Evolutionary conservation across 1,140 invertebrate genomes (phyloP).

Genomic region (Drosophila fuyamai): DNA sequence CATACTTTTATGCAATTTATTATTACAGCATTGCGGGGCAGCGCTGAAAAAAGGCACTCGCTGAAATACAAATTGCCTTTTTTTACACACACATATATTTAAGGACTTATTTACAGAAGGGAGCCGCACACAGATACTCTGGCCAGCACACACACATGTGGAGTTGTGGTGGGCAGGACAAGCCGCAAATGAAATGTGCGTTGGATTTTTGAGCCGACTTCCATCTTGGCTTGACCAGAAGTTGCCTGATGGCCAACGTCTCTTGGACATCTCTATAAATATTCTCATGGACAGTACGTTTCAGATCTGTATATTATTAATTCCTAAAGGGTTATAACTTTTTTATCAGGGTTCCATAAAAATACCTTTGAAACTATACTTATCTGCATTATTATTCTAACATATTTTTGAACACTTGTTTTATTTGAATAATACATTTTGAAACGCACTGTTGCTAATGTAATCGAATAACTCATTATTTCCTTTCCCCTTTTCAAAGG

Average conservation of each 20-base stretch:
- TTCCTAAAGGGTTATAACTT: no score
- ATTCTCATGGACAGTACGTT: no score
- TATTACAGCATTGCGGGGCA: slow-evolving; percentile 69
- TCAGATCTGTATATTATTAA: no score
- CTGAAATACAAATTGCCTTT: slow-evolving; percentile 76
- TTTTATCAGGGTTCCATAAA: no score
- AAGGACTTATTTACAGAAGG: slow-evolving; percentile 57
- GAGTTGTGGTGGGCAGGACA: slow-evolving; percentile 52
- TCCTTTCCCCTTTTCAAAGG: slow-evolving; percentile 6
- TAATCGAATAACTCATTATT: slow-evolving; percentile 5
- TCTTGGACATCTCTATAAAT: slow-evolving; percentile 14
- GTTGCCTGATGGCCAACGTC: slow-evolving; percentile 32
- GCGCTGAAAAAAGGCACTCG: slow-evolving; percentile 19
- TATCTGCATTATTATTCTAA: no score
- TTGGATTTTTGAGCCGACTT: slow-evolving; percentile 34
- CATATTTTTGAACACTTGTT: no score
- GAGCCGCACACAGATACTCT: slow-evolving; percentile 7
- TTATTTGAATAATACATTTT: no score
- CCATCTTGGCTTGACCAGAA: slow-evolving; percentile 18
- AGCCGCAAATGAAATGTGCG: slow-evolving; percentile 74
- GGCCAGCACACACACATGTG: slow-evolving; percentile 12
- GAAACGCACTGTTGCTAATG: background rate
- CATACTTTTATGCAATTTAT: slow-evolving; percentile 82
- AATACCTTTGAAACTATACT: no score
- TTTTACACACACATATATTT: slow-evolving; percentile 32